Base-by-base conservation (phyloP, 2,113 vertebrate genomes). In the Pyxicephalus adspersus region DNA sequence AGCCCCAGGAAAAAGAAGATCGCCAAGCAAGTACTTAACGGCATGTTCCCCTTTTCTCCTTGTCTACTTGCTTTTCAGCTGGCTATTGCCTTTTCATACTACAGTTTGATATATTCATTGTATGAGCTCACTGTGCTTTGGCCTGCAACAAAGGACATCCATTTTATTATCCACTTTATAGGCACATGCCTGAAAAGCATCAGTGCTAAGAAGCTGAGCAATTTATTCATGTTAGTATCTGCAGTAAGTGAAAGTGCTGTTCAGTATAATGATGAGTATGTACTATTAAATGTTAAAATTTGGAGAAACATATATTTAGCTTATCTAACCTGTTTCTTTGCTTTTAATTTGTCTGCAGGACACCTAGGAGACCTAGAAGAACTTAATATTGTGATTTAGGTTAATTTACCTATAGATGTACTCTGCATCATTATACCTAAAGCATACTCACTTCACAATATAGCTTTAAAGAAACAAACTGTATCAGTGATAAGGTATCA, bases 1-100 rank as follows among this genome's bases (percentile, higher is more conserved):
- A 96, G 96, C 91, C 95, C 95, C 90, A 95, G 94, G 95, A 95
- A 94, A 95, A 95, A 96, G 95, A 97, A 95, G 96, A 96, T 88
- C 95, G 95, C 89, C 95, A 97, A 97, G 95, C 96, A 97, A 96
- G 95, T 97, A 97, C 93, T 91, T 85, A 90, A 96, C 93, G 95
- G 96, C 95, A 97, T 95, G 95, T 97, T 96, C 92, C 52, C 84
- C 86, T 89, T 89, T 65, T 85, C 11, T 84, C 83, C 5, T 84
- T 76, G 45, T 63, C 6, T 85, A 67, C 85, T 83, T 87, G 72
- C 72, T 66, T 52, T 34, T 22, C 29, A 75, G 29, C 60, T 82
- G 61, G 71, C 80, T 82, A 38, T 65, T 82, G 70, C 29, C 71
- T 58, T n/a, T 73, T 75, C 80, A 82, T 81, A 18, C 34, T 38